phyloP scores from a whole-genome alignment of 2,113 vertebrate genomes.

The Otocyon megalotis region DNA sequence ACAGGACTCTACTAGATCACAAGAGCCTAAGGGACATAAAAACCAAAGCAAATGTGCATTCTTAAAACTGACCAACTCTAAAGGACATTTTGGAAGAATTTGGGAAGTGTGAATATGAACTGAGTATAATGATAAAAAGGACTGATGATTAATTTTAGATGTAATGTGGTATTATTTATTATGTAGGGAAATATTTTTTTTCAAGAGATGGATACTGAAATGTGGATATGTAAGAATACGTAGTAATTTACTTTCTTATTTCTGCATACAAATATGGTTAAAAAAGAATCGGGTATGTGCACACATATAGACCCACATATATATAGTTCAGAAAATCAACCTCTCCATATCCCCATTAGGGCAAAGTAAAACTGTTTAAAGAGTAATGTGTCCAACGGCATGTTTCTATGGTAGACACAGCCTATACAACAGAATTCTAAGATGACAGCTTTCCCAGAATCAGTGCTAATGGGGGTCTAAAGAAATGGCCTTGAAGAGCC shows the following conservation, averaged over 20 bases:
- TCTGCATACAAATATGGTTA: slow-evolving; percentile 2
- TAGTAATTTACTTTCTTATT: slow-evolving; percentile 5
- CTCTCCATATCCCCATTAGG: neutral
- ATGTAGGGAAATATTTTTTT: neutral
- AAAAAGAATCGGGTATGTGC: neutral
- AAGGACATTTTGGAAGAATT: neutral
- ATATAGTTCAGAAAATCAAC: slow-evolving; percentile 13
- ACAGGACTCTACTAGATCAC: neutral
- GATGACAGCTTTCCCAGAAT: neutral
- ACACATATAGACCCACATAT: neutral
- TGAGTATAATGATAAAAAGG: neutral
- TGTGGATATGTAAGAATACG: neutral
- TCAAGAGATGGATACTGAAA: neutral
- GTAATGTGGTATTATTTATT: neutral
- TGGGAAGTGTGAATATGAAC: slow-evolving; percentile 25
- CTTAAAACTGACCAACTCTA: neutral
- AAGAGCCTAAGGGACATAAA: neutral
- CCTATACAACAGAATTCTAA: neutral
- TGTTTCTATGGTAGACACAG: neutral
- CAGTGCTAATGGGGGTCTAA: neutral
- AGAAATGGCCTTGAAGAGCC: neutral
- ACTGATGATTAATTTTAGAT: neutral
- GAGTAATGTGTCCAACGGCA: neutral
- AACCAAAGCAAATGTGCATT: neutral
- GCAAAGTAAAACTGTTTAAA: neutral